Evolutionary conservation across 2,113 vertebrate genomes (phyloP).

Genomic region (Solea senegalensis): DNA sequence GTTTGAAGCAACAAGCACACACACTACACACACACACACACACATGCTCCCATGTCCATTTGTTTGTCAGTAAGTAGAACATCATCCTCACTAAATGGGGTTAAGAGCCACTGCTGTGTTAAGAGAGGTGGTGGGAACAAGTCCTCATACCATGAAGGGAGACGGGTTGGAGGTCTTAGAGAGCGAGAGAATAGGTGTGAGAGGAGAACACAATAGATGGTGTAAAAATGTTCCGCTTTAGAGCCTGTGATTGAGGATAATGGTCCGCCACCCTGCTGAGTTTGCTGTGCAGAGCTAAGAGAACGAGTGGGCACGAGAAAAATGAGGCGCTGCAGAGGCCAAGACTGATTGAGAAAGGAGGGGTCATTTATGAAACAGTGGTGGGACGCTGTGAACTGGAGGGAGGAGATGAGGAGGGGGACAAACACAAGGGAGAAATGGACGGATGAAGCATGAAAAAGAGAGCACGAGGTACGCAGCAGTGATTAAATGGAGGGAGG

Average conservation of each 20-base stretch:
- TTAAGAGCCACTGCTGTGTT: slow-evolving; percentile 68
- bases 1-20: background rate
- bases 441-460: background rate
- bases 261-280: slow-evolving; percentile 62
- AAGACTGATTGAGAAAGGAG: slow-evolving; percentile 55
- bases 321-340: slow-evolving; percentile 41
- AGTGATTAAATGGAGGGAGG: slow-evolving; percentile 22
- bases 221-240: slow-evolving; percentile 62
- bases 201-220: slow-evolving; percentile 42
- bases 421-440: slow-evolving; percentile 3
- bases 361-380: slow-evolving; percentile 62
- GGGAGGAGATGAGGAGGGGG: slow-evolving; percentile 17
- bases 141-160: slow-evolving; percentile 33
- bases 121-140: slow-evolving; percentile 62
- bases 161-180: background rate
- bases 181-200: slow-evolving; percentile 19
- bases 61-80: slow-evolving; percentile 54
- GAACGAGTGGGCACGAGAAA: slow-evolving; percentile 22
- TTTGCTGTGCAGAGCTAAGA: slow-evolving; percentile 54
- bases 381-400: slow-evolving; percentile 31
- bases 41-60: slow-evolving; percentile 58
- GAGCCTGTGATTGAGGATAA: slow-evolving; percentile 69
- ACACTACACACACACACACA: slow-evolving; percentile 6
- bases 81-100: slow-evolving; percentile 66
- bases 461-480: background rate